Conservation (phyloP, 2,888 invertebrate species). For the Galerucella nymphaeae region DNA sequence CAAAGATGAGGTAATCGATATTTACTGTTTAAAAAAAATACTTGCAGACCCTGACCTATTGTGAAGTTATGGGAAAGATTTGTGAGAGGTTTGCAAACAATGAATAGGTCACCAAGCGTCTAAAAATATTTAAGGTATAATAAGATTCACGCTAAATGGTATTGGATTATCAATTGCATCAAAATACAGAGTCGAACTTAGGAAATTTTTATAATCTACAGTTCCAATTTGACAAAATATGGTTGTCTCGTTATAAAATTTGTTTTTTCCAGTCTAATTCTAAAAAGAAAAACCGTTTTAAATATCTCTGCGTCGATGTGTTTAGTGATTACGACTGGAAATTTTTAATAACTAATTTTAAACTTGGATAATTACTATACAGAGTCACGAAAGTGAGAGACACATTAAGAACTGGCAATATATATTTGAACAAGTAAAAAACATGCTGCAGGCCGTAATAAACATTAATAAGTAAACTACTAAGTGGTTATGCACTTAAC, state of each 20-base stretch:
- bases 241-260: neutral
- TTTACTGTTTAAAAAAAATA: constrained; percentile 2
- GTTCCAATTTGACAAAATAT: neutral
- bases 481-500: neutral
- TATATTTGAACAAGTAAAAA: neutral
- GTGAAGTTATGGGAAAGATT: constrained; percentile 14
- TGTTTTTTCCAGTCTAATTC: neutral
- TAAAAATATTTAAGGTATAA: neutral
- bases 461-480: neutral
- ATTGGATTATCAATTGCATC: neutral
- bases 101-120: constrained; percentile 14
- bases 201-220: neutral
- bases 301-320: neutral
- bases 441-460: neutral
- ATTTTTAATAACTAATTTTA: constrained; percentile 6
- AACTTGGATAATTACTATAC: constrained; percentile 4
- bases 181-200: no score
- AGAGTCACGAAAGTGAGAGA: constrained; percentile 8
- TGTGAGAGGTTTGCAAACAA: constrained; percentile 14
- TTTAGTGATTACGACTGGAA: constrained; percentile 7
- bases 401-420: constrained; percentile 6
- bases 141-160: neutral
- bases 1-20: constrained; percentile 14
- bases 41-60: constrained; percentile 13
- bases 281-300: neutral